Base-by-base conservation (phyloP, 2,888 invertebrate genomes). In the Petrolisthes manimaculis region DNA sequence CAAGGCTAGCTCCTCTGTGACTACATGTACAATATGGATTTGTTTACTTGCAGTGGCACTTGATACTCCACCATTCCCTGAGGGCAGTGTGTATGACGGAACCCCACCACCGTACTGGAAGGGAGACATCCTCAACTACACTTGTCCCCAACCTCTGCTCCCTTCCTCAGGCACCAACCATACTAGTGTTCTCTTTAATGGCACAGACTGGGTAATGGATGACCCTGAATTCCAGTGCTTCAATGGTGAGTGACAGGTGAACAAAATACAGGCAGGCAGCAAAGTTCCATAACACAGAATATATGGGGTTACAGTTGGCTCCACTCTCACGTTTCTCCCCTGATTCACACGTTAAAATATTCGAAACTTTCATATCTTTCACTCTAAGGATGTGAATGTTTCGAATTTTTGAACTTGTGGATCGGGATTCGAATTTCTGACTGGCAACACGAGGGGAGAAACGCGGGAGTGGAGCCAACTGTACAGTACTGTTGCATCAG, bases 161-260 rank as follows among this genome's bases (percentile, higher is more conserved):
- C 80, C 84, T 53, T 18, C 37, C 55, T 9, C 67, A 4, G 75
- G 81, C 51, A 71, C 81, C 56, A 77, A 61, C 82, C 5, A 0
- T 54, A 84, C 81, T 54, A 67, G 77, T n/a, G 24, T 80, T 18
- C 56, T 51, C 78, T 88, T 80, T 55, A 80, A 81, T 18, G 86
- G 83, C 18, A 77, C 78, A 12, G 21, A 83, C 12, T 82, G 86
- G 83, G 24, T 78, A 8, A 37, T 77, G 77, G n/a, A 77, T 0
- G 81, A 86, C 37, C 81, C 86, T 6, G 74, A n/a, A 74, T 86
- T 81, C 75, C 18, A 14, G 6, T 86, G 81, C 74, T 61, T 74
- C 71, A 71, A 71, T n/a, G 21, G 71, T 71, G 18, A 71, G 71
- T 71, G n/a, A 71, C 71, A 18, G 71, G 18, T 18, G 18, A 18